Base-by-base conservation (phyloP, 2,113 vertebrate species). In the Anarhynchus alexandrinus region DNA sequence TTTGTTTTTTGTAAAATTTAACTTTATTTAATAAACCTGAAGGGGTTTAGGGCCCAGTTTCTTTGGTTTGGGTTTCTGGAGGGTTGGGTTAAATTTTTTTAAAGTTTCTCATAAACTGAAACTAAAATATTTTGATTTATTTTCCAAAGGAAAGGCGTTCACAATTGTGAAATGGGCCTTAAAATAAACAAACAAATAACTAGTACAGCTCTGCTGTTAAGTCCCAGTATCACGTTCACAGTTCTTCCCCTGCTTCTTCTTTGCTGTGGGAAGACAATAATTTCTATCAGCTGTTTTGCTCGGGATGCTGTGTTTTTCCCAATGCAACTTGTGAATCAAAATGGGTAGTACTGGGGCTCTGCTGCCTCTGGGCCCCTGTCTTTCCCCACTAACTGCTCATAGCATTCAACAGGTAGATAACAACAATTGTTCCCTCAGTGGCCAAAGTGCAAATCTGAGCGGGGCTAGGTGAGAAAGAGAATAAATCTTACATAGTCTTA, bases 131-230 rank as follows among this genome's bases (percentile, higher is more conserved):
- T 96, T 96, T 94, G 1, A 85, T 88, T 92, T 94, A 66, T 96
- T 97, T 97, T 96, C 78, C 94, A 82, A 64, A 85, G 84, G 90
- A 93, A 93, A 79, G 45, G 40, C 82, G 80, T 93, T 95, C 71
- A 79, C 45, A 95, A 40, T 96, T 97, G 93, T 96, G 94, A 94
- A 96, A 96, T 69, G 82, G 82, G 25, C 90, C 90, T 91, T 95
- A 92, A 95, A 96, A 90, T 95, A 96, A 96, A 95, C 82, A 93
- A 97, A 93, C 81, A 96, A 96, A 80, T 77, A 96, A 95, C 69
- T 71, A 82, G 76, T 87, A 66, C 71, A 90, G 64, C 67, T 88
- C 59, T 81, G 36, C 82, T 19, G 4, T 86, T 88, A 90, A 83
- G 79, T 96, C 92, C 90, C 88, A 94, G 82, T 95, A 93, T 83